Evolutionary conservation across 2,888 invertebrate genomes (phyloP), one percentile per base, ranked within the genome.

Genomic region (Lasius platythorax): DNA sequence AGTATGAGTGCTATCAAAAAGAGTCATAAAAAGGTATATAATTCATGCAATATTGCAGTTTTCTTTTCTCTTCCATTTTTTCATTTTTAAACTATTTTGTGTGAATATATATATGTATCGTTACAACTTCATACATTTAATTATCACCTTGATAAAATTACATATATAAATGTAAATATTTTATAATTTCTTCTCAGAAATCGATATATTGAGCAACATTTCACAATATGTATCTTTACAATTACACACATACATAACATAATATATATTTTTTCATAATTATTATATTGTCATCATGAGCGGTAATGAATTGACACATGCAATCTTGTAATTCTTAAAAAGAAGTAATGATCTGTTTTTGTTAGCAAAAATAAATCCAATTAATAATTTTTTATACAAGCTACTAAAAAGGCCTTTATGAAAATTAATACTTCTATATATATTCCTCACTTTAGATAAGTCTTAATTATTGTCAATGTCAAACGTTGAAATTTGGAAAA

Each of bases 1-100:
- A 94, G 94, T 66, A 94, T 93, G 92, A 94, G 94, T 81, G 93
- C 93, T 70, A 94, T 94, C 30, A 94, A 94, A 64, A 94, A 92
- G 68, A 94, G 94, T 56, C 94, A 94, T 74, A 93, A 91, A 83
- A 94, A 94, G 93, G 94, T 94, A 92, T 23, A 11, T 18, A 30
- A 28, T 63, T 73, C 76, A 68, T 30, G 40, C 12, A 64, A 56
- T 53, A 66, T 68, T 64, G 11, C 6, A 30, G 18, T 56, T n/a
- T 40, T 12, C n/a, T n/a, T 66, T 40, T 4, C 28, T 61, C 12
- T 61, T 30, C 6, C 2, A 40, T 46, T 43, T 67, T 6, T 50
- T 33, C 18, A 0, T 46, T 23, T 11, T 28, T 46, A n/a, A 53
- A 53, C 37, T 37, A 66, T n/a, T 37, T n/a, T 66, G 11, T 37